phyloP scores from a whole-genome alignment of 2,113 vertebrate species.

The Orycteropus afer region DNA sequence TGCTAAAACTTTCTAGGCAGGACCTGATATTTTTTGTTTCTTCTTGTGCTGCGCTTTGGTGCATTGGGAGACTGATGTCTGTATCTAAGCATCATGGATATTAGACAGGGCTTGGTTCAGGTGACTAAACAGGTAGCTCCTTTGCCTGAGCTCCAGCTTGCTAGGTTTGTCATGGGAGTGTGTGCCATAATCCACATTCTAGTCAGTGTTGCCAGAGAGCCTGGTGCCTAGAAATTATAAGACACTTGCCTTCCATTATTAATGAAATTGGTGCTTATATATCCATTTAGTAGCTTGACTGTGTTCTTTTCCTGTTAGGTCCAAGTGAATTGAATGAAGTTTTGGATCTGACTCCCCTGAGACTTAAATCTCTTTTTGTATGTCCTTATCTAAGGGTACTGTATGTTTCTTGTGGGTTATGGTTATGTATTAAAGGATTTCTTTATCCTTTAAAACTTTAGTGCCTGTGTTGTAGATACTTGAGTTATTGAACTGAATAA shows the following conservation, averaged over 20 bases:
- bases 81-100: not conserved
- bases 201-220: not conserved
- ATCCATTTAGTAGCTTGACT: not conserved
- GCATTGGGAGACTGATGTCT: not conserved
- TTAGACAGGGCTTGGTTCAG: not conserved
- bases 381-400: slow-evolving; percentile 16
- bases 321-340: not conserved
- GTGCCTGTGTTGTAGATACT: not conserved
- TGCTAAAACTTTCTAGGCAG: not conserved
- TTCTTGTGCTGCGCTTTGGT: not conserved
- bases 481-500: slow-evolving; percentile 18
- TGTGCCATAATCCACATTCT: not conserved
- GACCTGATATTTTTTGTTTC: not conserved
- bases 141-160: not conserved
- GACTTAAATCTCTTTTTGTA: not conserved
- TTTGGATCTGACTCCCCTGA: not conserved
- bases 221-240: not conserved
- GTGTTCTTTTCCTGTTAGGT: not conserved
- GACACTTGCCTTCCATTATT: not conserved
- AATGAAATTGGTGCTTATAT: not conserved
- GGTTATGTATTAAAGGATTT: not conserved
- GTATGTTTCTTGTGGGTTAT: not conserved
- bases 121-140: no score
- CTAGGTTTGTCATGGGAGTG: not conserved
- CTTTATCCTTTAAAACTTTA: slow-evolving; percentile 1